Base-by-base conservation (phyloP, 2,113 vertebrate species). In the Riparia riparia region DNA sequence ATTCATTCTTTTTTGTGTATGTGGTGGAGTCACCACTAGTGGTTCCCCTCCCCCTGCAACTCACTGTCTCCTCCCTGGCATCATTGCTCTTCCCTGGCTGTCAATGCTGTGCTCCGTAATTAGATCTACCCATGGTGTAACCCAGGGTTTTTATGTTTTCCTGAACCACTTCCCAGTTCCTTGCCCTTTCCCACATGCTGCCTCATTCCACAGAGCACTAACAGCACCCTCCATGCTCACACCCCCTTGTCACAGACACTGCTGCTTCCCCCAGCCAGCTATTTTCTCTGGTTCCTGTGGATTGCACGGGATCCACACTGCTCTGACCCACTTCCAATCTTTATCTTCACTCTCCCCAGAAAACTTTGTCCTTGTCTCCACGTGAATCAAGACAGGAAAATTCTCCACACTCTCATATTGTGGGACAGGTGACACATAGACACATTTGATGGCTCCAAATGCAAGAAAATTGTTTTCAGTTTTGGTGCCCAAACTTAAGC, bases 21-120 rank as follows among this genome's bases (percentile, higher is more conserved):
- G 31, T 7, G 14, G 2, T 34, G 50, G 2, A 14, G 39, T 50
- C 42, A 50, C 14, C 31, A 25, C 2, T 15, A 49, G 0, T 6
- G 39, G 6, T 14, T 69, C 41, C 18, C 18, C 11, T 39, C 10
- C 7, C 7, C 16, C 14, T 6, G 2, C 44, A 65, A 20, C 12
- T 32, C 53, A 0, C 31, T 3, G 1, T 12, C 57, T 54, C 65
- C 56, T 54, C 26, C 20, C n/a, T 8, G 39, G 61, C 61, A 89
- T 26, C 68, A 5, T 2, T 44, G 24, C 15, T 91, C 14, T 44
- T 51, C 7, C n/a, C 50, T 32, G 34, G 4, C 63, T 63, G 74
- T 32, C 37, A 49, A 2, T 9, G 47, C 28, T 14, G 11, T n/a
- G 25, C 21, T 54, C 44, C 39, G 28, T 85, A 28, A 74, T 71